Percentiles rank a stretch among this genome's conserved stretches.
phyloP scores from a whole-genome alignment of 1,140 invertebrate genomes.

The Ceratosolen fusciceps region DNA sequence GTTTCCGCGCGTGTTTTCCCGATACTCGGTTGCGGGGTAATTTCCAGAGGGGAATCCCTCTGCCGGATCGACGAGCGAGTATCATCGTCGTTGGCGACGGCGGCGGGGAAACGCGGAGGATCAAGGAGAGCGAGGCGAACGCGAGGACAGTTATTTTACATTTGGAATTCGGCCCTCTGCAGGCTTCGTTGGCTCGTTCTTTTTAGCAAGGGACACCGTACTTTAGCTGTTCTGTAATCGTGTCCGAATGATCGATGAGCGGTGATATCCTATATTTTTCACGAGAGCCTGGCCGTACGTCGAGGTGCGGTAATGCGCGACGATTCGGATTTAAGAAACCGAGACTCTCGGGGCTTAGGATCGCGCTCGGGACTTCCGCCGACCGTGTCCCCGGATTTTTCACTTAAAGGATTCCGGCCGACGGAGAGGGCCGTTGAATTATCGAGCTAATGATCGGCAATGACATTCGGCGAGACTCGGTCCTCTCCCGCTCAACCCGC shows the following conservation, averaged over 20 bases:
- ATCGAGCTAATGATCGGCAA: background rate
- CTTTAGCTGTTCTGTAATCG: background rate
- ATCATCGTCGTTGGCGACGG: background rate
- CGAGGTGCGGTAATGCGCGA: background rate
- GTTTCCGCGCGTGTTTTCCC: background rate
- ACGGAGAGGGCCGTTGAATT: too few species aligned
- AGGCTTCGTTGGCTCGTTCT: background rate
- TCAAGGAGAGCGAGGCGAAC: background rate
- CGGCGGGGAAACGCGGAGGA: background rate
- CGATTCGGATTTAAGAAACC: background rate
- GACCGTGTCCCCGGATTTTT: background rate
- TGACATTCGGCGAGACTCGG: background rate
- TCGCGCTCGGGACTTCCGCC: background rate
- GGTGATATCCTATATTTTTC: background rate
- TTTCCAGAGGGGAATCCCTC: constrained; percentile 1
- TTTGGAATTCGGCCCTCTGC: background rate
- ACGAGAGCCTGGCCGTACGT: background rate
- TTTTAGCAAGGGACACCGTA: background rate
- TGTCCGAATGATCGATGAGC: background rate
- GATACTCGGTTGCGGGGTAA: background rate
- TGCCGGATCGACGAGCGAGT: too few species aligned
- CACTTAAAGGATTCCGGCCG: background rate
- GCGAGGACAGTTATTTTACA: background rate
- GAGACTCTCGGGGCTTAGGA: background rate
- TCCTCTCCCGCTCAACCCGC: too few species aligned